Evolutionary conservation across 2,888 invertebrate species (phyloP), one percentile per base, ranked within the genome.

Genomic region (Pseudococcus longispinus): DNA sequence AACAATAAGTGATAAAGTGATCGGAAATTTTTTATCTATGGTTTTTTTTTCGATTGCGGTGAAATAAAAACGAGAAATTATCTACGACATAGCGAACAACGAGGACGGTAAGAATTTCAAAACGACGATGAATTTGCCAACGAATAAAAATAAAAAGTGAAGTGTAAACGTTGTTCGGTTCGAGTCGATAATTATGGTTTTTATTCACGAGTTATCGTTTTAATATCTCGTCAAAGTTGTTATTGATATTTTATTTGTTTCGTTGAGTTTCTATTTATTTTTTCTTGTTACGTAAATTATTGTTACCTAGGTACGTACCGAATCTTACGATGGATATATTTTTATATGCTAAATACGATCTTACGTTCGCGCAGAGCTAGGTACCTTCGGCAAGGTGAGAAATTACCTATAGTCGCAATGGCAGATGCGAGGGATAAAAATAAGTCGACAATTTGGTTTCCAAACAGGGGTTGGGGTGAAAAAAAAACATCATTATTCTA

Each of bases 401-500:
- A 51, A 51, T 51, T n/a, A 15, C 5, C n/a, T 23, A 8, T 23
- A 23, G 51, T 37, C 37, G 5, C 44, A 46, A 46, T 20, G n/a
- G 55, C 60, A 60, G 60, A 60, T 60, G 60, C 44, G 9, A 46
- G 15, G 44, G 3, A 11, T 60, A 23, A 60, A 60, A 23, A 60
- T 60, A 60, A 60, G 60, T 23, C 60, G 20, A 60, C 11, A 60
- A 60, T 60, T 60, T 60, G 23, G 9, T 60, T 51, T 51, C 8
- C 23, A 2, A 23, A 23, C 11, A 23, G 60, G 23, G 60, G 23
- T 18, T n/a, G 20, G 60, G 55, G 18, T 6, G 55, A 20, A 55
- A 23, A 60, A 60, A 60, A 60, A 60, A 60, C 60, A 60, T 60
- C 60, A 60, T 60, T 60, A 60, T 60, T 23, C 60, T 60, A 23